Evolutionary conservation across 2,113 vertebrate species (phyloP).

Genomic region (Ptyas mucosa): DNA sequence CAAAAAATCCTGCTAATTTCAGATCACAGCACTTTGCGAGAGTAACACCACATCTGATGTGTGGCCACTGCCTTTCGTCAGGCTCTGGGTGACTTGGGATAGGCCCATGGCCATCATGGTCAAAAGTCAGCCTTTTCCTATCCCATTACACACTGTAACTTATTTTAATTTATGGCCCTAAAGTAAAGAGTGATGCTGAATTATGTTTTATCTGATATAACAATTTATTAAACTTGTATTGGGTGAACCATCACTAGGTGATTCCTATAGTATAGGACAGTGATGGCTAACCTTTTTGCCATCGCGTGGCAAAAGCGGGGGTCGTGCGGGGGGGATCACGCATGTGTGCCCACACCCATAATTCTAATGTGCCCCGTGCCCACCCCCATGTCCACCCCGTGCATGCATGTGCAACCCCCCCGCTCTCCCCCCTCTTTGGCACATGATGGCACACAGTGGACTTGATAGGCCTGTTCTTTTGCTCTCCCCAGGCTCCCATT

Average conservation of each 20-base stretch:
- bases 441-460: no score
- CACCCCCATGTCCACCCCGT: no score
- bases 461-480: no score
- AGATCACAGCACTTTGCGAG: neutral
- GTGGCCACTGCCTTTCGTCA: neutral
- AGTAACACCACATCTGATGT: neutral
- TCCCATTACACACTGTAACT: neutral
- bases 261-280: neutral
- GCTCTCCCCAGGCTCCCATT: no score
- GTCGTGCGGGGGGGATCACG: no score
- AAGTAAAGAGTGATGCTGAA: neutral
- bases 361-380: no score
- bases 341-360: no score
- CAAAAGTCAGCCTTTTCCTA: neutral
- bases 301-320: no score
- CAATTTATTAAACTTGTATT: neutral
- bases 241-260: neutral
- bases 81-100: neutral
- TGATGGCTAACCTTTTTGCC: no score
- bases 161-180: neutral
- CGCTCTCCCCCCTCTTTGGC: no score
- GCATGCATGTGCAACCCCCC: no score
- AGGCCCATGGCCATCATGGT: neutral
- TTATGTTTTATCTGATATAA: neutral
- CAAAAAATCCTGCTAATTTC: neutral